Conservation (phyloP, 53 echinoderm and acorn worm species). For the Zoroaster sp. region DNA sequence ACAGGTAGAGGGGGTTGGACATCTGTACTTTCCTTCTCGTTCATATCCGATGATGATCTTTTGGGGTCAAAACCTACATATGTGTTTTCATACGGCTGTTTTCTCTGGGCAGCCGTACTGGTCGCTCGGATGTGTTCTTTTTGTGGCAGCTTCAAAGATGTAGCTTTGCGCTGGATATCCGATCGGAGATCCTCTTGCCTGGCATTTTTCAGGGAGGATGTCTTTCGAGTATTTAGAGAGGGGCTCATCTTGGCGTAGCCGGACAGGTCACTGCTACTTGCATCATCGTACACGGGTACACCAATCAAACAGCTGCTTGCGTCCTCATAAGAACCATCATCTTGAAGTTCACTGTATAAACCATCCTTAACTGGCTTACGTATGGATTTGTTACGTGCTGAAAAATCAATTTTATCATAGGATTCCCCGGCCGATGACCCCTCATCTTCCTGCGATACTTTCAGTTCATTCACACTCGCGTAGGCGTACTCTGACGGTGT, state of each 20-base stretch:
- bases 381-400: not conserved
- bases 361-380: not conserved
- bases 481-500: conserved; percentile 5
- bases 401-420: conserved; percentile 18
- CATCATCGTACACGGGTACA: not conserved
- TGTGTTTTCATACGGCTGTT: conserved; percentile 9
- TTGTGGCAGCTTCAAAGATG: conserved; percentile 14
- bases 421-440: not conserved
- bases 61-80: conserved; percentile 23
- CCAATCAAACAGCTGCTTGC: not conserved
- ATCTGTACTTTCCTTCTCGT: not conserved
- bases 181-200: not conserved
- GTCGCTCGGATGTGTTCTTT: no score
- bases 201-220: not conserved
- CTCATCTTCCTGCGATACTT: not conserved
- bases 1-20: not conserved
- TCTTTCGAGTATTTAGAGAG: conserved; percentile 3
- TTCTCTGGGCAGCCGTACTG: not conserved
- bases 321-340: conserved; percentile 5
- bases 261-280: not conserved
- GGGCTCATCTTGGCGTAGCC: conserved; percentile 49
- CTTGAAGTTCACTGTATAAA: not conserved
- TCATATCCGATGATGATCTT: not conserved
- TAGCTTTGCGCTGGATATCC: not conserved
- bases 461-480: not conserved